Percentiles rank a stretch among this genome's conserved stretches.
Conservation (phyloP, 2,888 invertebrate species). For the Tenthredo amoena region DNA sequence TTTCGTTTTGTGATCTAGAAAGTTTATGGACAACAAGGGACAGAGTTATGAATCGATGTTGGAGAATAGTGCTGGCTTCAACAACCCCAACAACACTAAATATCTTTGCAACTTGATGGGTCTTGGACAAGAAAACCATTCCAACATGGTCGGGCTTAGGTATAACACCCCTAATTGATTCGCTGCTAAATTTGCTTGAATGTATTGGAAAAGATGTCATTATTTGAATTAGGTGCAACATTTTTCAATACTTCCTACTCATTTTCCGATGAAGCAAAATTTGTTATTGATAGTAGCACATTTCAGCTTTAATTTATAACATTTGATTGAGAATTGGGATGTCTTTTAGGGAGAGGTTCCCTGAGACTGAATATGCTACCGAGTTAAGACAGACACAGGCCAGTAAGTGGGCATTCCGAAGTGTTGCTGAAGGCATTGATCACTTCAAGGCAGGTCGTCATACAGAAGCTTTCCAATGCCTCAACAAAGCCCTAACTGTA, state of each 20-base stretch:
- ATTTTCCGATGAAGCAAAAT: not conserved
- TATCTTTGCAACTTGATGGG: slow-evolving; percentile 89
- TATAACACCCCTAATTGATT: slow-evolving; percentile 73
- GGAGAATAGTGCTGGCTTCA: slow-evolving; percentile 91
- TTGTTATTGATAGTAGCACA: too few relatives aligned
- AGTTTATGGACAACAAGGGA: slow-evolving; percentile 89
- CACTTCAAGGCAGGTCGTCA: slow-evolving; percentile 96
- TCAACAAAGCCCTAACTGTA: slow-evolving; percentile 95
- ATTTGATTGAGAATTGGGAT: not conserved
- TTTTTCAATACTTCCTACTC: not conserved
- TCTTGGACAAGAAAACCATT: slow-evolving; percentile 85
- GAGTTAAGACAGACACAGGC: slow-evolving; percentile 94
- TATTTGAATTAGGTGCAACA: not conserved
- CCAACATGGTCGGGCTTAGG: slow-evolving; percentile 86
- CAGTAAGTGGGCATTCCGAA: slow-evolving; percentile 95
- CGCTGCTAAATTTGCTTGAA: not conserved
- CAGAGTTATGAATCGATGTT: slow-evolving; percentile 90
- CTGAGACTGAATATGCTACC: slow-evolving; percentile 89
- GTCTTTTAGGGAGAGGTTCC: slow-evolving; percentile 85
- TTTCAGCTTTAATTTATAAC: not conserved
- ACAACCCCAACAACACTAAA: slow-evolving; percentile 93
- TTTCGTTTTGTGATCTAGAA: slow-evolving; percentile 80
- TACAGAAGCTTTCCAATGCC: slow-evolving; percentile 96
- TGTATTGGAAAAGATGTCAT: not conserved
- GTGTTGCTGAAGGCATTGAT: slow-evolving; percentile 96